Evolutionary conservation across 2,797 vertebrate genomes (phyloP).

Genomic region (Coranthus polyacanthus): DNA sequence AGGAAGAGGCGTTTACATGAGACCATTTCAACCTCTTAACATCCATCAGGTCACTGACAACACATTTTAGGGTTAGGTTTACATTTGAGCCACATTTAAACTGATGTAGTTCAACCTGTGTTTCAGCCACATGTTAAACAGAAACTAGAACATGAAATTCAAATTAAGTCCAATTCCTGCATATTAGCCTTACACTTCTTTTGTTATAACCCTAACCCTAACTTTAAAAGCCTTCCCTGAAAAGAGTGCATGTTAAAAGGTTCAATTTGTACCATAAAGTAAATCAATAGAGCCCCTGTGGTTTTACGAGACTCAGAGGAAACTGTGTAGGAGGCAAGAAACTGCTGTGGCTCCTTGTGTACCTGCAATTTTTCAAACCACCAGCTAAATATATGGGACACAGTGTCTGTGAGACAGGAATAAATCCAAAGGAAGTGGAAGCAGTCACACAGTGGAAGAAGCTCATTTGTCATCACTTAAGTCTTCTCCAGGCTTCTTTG

Average conservation of each 20-base stretch:
- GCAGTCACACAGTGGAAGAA: slow-evolving; percentile 68
- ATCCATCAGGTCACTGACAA: too few relatives aligned
- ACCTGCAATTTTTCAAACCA: slow-evolving; percentile 52
- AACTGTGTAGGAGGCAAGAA: slow-evolving; percentile 11
- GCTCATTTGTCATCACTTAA: slow-evolving; percentile 64
- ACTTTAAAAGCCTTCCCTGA: too few relatives aligned
- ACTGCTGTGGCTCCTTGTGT: slow-evolving; percentile 17
- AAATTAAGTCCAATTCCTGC: too few relatives aligned
- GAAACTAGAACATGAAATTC: too few relatives aligned
- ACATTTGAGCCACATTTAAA: too few relatives aligned
- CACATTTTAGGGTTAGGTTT: too few relatives aligned
- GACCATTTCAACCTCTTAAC: too few relatives aligned
- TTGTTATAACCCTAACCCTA: too few relatives aligned
- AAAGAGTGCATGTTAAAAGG: neutral
- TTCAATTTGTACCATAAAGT: neutral
- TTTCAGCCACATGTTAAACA: too few relatives aligned
- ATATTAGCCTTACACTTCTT: too few relatives aligned
- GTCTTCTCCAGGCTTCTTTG: slow-evolving; percentile 52
- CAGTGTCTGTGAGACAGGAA: slow-evolving; percentile 56
- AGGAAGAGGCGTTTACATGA: too few relatives aligned
- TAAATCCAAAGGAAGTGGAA: slow-evolving; percentile 69
- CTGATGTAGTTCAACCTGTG: too few relatives aligned
- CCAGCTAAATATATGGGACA: slow-evolving; percentile 42
- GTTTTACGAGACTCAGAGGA: slow-evolving; percentile 8
- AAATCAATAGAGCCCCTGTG: slow-evolving; percentile 13